phyloP scores from a whole-genome alignment of 2,113 vertebrate species.

The Lutjanus erythropterus region DNA sequence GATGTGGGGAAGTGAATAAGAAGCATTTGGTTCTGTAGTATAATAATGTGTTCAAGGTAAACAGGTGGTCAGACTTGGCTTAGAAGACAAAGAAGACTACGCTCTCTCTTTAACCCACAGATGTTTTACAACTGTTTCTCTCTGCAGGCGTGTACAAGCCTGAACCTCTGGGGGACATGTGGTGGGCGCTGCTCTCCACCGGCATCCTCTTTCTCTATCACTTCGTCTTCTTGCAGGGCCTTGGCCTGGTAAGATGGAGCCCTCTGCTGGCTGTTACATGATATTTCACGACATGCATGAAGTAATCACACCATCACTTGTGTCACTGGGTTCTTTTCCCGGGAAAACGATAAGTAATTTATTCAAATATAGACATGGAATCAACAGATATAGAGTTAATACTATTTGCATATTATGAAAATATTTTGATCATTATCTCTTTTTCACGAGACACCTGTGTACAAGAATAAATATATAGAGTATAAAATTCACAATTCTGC shows the following conservation, averaged over 20 bases:
- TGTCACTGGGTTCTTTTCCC: not conserved
- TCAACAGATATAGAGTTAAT: not conserved
- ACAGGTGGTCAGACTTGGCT: not conserved
- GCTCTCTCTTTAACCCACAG: not conserved
- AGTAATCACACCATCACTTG: not conserved
- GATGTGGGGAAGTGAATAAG: not conserved
- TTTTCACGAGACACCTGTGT: not conserved
- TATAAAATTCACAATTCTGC: not conserved
- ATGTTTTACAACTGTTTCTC: slow-evolving; percentile 4
- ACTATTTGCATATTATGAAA: too few relatives aligned
- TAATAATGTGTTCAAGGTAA: not conserved
- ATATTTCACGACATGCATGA: not conserved
- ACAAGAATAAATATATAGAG: not conserved
- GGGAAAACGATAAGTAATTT: not conserved
- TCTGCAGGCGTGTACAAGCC: slow-evolving; percentile 93
- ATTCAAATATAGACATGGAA: not conserved
- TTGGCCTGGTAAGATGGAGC: slow-evolving; percentile 93
- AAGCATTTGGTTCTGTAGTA: too few relatives aligned
- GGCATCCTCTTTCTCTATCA: slow-evolving; percentile 99
- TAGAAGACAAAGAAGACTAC: too few relatives aligned
- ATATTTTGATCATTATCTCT: not conserved
- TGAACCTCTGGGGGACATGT: slow-evolving; percentile 94
- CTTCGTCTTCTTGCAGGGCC: slow-evolving; percentile 92
- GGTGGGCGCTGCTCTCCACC: slow-evolving; percentile 94
- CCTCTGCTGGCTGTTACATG: slow-evolving; percentile 67